A percentile compares a stretch with the other conserved stretches of the same genome.
Evolutionary conservation across 2,113 vertebrate species (phyloP).

Genomic region (Ondatra zibethicus): DNA sequence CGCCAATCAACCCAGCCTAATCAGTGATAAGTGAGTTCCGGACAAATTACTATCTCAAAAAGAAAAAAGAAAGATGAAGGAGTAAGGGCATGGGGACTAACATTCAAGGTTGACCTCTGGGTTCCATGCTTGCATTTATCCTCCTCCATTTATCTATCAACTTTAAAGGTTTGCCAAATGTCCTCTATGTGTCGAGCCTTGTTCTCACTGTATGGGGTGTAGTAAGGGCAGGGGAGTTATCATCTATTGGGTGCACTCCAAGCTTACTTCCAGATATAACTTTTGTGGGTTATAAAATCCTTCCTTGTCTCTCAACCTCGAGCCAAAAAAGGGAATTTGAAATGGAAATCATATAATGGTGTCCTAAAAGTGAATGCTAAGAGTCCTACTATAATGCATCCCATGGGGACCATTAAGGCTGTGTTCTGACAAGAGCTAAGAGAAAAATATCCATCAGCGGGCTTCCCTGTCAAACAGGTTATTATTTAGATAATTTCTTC

Average conservation of each 20-base stretch:
- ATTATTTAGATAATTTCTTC: constrained; percentile 57
- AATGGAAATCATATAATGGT: neutral
- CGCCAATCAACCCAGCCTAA: neutral
- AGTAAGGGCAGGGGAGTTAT: neutral
- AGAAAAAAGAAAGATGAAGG: neutral
- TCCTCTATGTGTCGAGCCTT: neutral
- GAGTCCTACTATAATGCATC: neutral
- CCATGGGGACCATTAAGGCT: neutral
- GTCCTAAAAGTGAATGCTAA: neutral
- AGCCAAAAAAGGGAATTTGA: constrained; percentile 30
- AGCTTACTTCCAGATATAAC: neutral
- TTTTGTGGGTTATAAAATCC: neutral
- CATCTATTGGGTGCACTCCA: neutral
- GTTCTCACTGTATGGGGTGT: no score
- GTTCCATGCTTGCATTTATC: neutral
- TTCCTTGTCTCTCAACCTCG: neutral
- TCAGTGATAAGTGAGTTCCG: neutral
- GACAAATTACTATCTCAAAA: neutral
- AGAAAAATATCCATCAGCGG: constrained; percentile 43
- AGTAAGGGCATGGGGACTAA: neutral
- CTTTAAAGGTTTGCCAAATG: neutral
- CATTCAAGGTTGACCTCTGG: neutral
- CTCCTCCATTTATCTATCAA: neutral
- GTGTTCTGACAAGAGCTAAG: constrained; percentile 22
- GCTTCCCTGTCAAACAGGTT: constrained; percentile 32